phyloP scores from a whole-genome alignment of 1,140 invertebrate species.

The Aphelinus certus region DNA sequence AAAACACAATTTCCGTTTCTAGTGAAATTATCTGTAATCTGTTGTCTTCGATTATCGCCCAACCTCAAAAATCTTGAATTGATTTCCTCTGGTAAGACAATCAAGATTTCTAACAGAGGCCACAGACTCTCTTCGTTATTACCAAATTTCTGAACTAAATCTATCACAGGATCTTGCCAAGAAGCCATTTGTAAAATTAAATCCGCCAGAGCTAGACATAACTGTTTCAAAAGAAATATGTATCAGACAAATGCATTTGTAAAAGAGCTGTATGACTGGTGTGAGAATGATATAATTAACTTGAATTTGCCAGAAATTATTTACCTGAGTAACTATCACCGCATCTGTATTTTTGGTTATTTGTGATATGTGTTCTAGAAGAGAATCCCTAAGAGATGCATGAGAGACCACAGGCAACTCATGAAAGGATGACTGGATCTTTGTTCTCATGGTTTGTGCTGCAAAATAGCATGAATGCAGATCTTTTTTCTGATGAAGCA shows the following conservation, averaged over 20 bases:
- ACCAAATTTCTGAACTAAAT: slow-evolving; percentile 81
- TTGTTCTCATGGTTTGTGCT: slow-evolving; percentile 96
- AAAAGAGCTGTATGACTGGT: background rate
- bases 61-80: slow-evolving; percentile 81
- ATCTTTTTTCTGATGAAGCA: slow-evolving; percentile 86
- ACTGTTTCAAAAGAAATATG: slow-evolving; percentile 60
- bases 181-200: slow-evolving; percentile 91
- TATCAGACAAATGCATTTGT: background rate
- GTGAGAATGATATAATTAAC: background rate
- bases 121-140: slow-evolving; percentile 72
- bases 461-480: slow-evolving; percentile 96
- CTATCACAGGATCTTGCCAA: slow-evolving; percentile 89
- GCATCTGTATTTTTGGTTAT: slow-evolving; percentile 83
- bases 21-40: slow-evolving; percentile 82
- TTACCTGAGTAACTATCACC: slow-evolving; percentile 86
- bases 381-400: slow-evolving; percentile 86
- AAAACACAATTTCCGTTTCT: slow-evolving; percentile 73
- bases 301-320: slow-evolving; percentile 8
- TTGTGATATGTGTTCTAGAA: slow-evolving; percentile 88
- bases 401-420: slow-evolving; percentile 90
- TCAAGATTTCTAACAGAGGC: slow-evolving; percentile 91
- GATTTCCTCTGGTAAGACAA: slow-evolving; percentile 95
- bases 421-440: slow-evolving; percentile 92
- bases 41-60: slow-evolving; percentile 87
- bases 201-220: slow-evolving; percentile 92